Evolutionary conservation across 2,113 vertebrate genomes (phyloP).

Genomic region (Malurus cyaneus): DNA sequence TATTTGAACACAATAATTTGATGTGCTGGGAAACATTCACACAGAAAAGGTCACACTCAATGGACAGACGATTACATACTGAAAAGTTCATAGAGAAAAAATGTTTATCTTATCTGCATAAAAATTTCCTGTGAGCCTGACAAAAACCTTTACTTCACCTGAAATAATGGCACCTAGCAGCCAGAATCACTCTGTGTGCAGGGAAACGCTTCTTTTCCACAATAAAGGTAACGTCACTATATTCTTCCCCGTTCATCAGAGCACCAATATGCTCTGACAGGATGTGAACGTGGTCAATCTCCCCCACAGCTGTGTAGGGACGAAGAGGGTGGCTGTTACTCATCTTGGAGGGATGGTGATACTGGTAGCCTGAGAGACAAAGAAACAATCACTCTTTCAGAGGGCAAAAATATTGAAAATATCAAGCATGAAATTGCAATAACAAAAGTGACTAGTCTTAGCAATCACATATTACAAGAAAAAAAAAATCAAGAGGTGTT

Average conservation of each 20-base stretch:
- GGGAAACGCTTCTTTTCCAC: conserved; percentile 96
- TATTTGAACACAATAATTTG: conserved; percentile 21
- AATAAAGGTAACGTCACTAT: conserved; percentile 95
- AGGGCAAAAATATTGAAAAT: background rate
- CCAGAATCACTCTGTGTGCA: conserved; percentile 94
- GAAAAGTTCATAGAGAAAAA: conserved; percentile 49
- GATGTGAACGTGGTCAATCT: conserved; percentile 97
- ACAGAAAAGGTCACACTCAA: conserved; percentile 55
- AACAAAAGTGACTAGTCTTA: fast-evolving
- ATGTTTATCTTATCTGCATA: conserved; percentile 38
- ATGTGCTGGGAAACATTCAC: conserved; percentile 23
- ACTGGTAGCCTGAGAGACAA: conserved; percentile 52
- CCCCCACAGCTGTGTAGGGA: conserved; percentile 89
- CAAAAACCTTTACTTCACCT: conserved; percentile 76
- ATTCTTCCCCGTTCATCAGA: conserved; percentile 91
- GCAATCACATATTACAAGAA: background rate
- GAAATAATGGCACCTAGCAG: conserved; percentile 97
- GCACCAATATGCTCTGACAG: conserved; percentile 96
- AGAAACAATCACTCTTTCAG: background rate
- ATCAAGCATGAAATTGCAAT: background rate
- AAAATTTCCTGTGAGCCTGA: conserved; percentile 6
- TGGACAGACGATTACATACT: conserved; percentile 31
- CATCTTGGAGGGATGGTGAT: conserved; percentile 79
- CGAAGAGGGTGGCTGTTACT: conserved; percentile 95
- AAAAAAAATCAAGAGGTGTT: background rate